Conservation (phyloP, 2,797 vertebrate genomes). For the Pipistrellus kuhlii region DNA sequence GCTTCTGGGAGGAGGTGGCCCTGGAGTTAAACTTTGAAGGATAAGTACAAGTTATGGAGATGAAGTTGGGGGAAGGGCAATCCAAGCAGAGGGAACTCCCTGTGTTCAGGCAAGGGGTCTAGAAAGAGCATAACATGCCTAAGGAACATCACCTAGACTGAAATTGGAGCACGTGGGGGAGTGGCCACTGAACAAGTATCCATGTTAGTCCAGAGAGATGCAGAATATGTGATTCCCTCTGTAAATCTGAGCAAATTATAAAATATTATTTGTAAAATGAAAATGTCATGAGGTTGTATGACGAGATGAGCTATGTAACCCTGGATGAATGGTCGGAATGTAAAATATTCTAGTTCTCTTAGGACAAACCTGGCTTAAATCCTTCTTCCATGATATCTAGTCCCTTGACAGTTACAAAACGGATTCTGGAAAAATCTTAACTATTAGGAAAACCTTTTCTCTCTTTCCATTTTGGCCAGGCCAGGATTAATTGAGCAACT, state of each 20-base stretch:
- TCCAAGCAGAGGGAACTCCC: neutral
- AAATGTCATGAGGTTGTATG: neutral
- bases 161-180: neutral
- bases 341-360: slow-evolving; percentile 39
- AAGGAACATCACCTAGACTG: neutral
- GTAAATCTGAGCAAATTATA: neutral
- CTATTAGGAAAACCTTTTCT: neutral
- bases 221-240: neutral
- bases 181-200: neutral
- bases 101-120: neutral
- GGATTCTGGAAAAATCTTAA: slow-evolving; percentile 41
- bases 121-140: neutral
- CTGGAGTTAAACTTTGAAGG: neutral
- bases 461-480: neutral
- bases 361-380: slow-evolving; percentile 27
- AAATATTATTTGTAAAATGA: slow-evolving; percentile 27
- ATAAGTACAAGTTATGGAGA: neutral
- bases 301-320: neutral
- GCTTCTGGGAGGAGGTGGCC: neutral
- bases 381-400: neutral
- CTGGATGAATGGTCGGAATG: neutral
- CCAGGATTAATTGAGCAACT: slow-evolving; percentile 47
- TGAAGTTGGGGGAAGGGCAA: neutral
- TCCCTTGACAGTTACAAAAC: slow-evolving; percentile 45
- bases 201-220: neutral